phyloP scores from a whole-genome alignment of 1,140 invertebrate species.

The Plutomurus gul region DNA sequence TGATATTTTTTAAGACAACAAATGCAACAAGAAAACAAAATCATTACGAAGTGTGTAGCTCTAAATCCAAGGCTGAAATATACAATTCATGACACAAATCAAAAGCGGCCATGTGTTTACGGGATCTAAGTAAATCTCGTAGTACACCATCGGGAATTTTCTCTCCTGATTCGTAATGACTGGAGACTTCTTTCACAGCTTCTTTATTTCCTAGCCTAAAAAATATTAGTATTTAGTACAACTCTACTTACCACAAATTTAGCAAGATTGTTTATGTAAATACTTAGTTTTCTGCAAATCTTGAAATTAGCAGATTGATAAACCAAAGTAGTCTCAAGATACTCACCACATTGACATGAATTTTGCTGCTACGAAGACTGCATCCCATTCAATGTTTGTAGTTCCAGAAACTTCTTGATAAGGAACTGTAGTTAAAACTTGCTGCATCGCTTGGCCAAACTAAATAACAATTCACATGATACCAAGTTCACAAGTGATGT shows the following conservation, averaged over 20 bases:
- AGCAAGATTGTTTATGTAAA: no score
- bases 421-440: conserved; percentile 75
- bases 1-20: background rate
- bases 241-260: no score
- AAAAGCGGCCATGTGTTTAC: conserved; percentile 75
- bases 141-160: conserved; percentile 69
- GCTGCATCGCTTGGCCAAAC: conserved; percentile 82
- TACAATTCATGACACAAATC: conserved; percentile 82
- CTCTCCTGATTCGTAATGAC: conserved; percentile 75
- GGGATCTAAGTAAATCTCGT: conserved; percentile 66
- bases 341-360: conserved; percentile 77
- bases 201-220: conserved; percentile 69
- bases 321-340: no score
- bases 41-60: conserved; percentile 73
- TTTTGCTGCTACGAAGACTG: conserved; percentile 74
- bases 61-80: conserved; percentile 79
- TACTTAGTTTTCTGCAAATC: no score
- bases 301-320: no score
- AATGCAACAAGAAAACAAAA: background rate
- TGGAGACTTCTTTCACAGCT: conserved; percentile 70
- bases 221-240: no score
- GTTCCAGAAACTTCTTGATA: conserved; percentile 83
- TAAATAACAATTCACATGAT: conserved; percentile 56
- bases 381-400: conserved; percentile 89
- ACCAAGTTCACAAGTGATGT: background rate